Evolutionary conservation across 2,797 vertebrate genomes (phyloP).

Genomic region (Xenopus petersii): DNA sequence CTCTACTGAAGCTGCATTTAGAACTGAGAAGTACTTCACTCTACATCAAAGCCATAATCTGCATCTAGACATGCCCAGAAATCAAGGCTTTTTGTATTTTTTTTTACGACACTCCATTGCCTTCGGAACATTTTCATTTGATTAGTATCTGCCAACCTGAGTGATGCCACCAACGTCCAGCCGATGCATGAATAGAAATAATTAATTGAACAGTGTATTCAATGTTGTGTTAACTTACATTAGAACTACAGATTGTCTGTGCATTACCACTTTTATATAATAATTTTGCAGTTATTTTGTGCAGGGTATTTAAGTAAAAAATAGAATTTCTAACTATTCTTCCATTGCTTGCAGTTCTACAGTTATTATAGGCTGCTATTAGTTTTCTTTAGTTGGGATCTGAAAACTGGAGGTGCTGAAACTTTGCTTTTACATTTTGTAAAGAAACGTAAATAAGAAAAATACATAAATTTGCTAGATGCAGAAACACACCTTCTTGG

Average conservation of each 20-base stretch:
- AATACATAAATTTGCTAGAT: too few species aligned
- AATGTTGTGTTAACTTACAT: constrained; percentile 16
- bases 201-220: constrained; percentile 42
- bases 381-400: too few species aligned
- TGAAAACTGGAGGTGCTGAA: too few species aligned
- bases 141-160: constrained; percentile 44
- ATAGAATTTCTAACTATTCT: neutral
- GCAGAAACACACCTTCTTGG: too few species aligned
- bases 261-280: constrained; percentile 8
- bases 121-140: constrained; percentile 35
- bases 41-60: constrained; percentile 42
- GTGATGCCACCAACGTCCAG: constrained; percentile 34
- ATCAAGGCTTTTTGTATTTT: constrained; percentile 48
- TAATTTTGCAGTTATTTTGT: too few species aligned
- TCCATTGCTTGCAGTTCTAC: too few species aligned
- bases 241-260: constrained; percentile 20
- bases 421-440: too few species aligned
- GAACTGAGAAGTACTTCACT: constrained; percentile 37
- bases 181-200: constrained; percentile 39
- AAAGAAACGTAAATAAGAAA: too few species aligned
- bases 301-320: neutral
- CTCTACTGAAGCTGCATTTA: constrained; percentile 32
- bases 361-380: too few species aligned
- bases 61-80: constrained; percentile 40
- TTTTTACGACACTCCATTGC: constrained; percentile 41